phyloP scores from a whole-genome alignment of 2,888 invertebrate genomes.

The Macaria liturata region DNA sequence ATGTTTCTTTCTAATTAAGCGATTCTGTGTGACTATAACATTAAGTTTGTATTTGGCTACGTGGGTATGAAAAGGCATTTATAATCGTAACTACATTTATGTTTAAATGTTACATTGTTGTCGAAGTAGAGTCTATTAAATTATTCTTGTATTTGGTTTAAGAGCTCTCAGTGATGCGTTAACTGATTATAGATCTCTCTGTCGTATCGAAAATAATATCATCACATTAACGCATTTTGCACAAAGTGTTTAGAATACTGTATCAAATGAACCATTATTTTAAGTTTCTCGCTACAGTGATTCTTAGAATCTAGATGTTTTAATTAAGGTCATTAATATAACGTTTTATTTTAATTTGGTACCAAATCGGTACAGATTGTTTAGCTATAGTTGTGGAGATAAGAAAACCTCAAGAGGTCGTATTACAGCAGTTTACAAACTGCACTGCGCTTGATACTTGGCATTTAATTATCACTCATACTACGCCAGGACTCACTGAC shows the following conservation, averaged over 20 bases:
- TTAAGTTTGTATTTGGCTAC: slow-evolving; percentile 65
- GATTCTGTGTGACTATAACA: slow-evolving; percentile 45
- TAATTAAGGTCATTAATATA: slow-evolving; percentile 30
- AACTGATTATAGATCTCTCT: slow-evolving; percentile 42
- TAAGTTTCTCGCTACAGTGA: slow-evolving; percentile 36
- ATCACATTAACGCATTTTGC: slow-evolving; percentile 39
- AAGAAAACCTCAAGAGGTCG: slow-evolving; percentile 18
- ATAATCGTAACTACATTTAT: slow-evolving; percentile 62
- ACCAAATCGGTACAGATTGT: slow-evolving; percentile 16
- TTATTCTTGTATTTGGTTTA: slow-evolving; percentile 70
- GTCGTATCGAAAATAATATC: slow-evolving; percentile 32
- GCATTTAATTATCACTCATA: too few relatives aligned
- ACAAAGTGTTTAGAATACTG: slow-evolving; percentile 36
- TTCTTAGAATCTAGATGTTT: slow-evolving; percentile 39
- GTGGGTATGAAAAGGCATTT: slow-evolving; percentile 69
- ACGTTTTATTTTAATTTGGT: slow-evolving; percentile 25
- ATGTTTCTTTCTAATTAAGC: slow-evolving; percentile 45
- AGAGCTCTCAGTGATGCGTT: slow-evolving; percentile 49
- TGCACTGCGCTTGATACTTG: slow-evolving; percentile 1
- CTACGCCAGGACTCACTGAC: too few relatives aligned
- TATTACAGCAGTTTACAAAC: slow-evolving; percentile 18
- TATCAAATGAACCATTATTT: slow-evolving; percentile 35
- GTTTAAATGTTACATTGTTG: slow-evolving; percentile 77
- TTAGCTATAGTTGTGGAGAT: slow-evolving; percentile 21
- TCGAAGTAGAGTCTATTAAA: slow-evolving; percentile 77